Percentiles rank a stretch among this genome's conserved stretches.
Evolutionary conservation across 2,888 invertebrate species (phyloP).

Genomic region (Cheiracanthium punctorium): DNA sequence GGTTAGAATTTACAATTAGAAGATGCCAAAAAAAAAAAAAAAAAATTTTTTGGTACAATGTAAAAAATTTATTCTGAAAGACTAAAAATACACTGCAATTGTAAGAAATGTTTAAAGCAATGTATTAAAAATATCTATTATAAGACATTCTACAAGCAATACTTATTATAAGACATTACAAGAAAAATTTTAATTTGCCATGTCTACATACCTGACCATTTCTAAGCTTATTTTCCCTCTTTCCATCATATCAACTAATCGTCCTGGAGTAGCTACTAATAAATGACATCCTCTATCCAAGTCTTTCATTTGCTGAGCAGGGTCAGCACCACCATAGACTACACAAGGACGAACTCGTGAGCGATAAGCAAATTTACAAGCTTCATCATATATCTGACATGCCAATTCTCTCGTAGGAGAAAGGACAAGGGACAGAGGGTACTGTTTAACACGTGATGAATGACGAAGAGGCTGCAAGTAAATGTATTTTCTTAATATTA

Average conservation of each 20-base stretch:
- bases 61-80: too few relatives aligned
- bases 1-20: too few relatives aligned
- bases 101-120: too few relatives aligned
- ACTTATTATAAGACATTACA: too few relatives aligned
- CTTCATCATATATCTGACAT: slow-evolving; percentile 98
- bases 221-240: slow-evolving; percentile 96
- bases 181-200: too few relatives aligned
- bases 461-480: slow-evolving; percentile 57
- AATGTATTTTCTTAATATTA: not conserved
- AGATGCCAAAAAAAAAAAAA: too few relatives aligned
- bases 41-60: too few relatives aligned
- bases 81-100: too few relatives aligned
- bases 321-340: slow-evolving; percentile 97
- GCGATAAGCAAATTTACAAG: slow-evolving; percentile 98
- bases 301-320: slow-evolving; percentile 93
- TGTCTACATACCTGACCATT: slow-evolving; percentile 77
- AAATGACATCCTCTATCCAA: slow-evolving; percentile 97
- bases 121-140: too few relatives aligned
- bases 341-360: slow-evolving; percentile 97
- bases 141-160: too few relatives aligned
- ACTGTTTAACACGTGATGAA: slow-evolving; percentile 89
- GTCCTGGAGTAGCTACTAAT: slow-evolving; percentile 98
- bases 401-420: slow-evolving; percentile 99
- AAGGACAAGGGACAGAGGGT: slow-evolving; percentile 94
- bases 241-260: slow-evolving; percentile 96